phyloP scores from a whole-genome alignment of 2,888 invertebrate species.

The Plebejus anna region DNA sequence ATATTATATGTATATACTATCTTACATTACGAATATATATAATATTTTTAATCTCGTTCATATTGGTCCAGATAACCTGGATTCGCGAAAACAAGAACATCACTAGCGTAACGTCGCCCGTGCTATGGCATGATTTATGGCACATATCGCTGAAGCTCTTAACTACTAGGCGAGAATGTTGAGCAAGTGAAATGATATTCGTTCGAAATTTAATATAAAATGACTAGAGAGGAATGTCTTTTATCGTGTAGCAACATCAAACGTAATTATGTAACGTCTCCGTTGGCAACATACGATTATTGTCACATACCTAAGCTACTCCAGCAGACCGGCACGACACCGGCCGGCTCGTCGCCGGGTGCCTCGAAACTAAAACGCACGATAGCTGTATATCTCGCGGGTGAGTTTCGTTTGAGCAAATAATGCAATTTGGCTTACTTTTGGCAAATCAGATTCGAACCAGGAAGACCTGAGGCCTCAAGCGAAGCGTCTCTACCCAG shows the following conservation, averaged over 20 bases:
- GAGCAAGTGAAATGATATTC: slow-evolving; percentile 59
- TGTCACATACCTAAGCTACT: slow-evolving; percentile 72
- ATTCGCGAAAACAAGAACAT: slow-evolving; percentile 54
- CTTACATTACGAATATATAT: slow-evolving; percentile 57
- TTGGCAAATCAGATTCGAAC: slow-evolving; percentile 60
- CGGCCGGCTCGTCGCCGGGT: slow-evolving; percentile 19
- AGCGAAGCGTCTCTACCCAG: slow-evolving; percentile 69
- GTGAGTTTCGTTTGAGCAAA: slow-evolving; percentile 55
- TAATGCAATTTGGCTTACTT: slow-evolving; percentile 59
- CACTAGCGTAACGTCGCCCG: slow-evolving; percentile 48
- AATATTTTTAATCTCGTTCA: slow-evolving; percentile 57
- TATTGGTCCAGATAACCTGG: slow-evolving; percentile 72
- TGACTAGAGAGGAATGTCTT: slow-evolving; percentile 77
- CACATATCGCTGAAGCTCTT: slow-evolving; percentile 68
- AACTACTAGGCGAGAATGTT: slow-evolving; percentile 68
- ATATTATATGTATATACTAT: slow-evolving; percentile 65
- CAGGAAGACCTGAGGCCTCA: slow-evolving; percentile 70
- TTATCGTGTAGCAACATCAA: slow-evolving; percentile 51
- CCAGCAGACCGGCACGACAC: slow-evolving; percentile 43
- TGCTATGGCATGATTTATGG: slow-evolving; percentile 64
- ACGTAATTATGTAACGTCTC: slow-evolving; percentile 48
- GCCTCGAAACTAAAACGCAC: slow-evolving; percentile 11
- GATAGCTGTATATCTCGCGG: slow-evolving; percentile 34
- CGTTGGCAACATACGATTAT: slow-evolving; percentile 71
- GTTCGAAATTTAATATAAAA: slow-evolving; percentile 45